Base-by-base conservation (phyloP, 2,113 vertebrate species). In the Aleadryas rufinucha region DNA sequence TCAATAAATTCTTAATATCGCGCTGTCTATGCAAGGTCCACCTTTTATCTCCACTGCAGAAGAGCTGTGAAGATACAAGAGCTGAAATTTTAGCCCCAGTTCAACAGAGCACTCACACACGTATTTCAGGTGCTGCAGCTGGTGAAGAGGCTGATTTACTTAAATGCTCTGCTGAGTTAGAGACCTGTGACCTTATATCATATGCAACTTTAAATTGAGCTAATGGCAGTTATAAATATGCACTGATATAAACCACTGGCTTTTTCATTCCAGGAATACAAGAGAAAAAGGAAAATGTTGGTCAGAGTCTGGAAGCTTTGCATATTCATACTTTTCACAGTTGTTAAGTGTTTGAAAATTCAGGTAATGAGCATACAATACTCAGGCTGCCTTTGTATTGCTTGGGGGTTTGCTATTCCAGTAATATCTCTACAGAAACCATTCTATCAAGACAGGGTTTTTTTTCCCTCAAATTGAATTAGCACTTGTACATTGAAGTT, bases 401-500 rank as follows among this genome's bases (percentile, higher is more conserved):
- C 97, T 97, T 95, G 84, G 91, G 97, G 97, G 93, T 95, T 98
- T 98, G 93, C 93, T 90, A 60, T 95, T 97, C 91, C 82, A 68
- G 28, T 93, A 82, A 92, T 96, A 92, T 91, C 89, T 95, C 70
- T 70, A 66, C 91, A 97, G 95, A 98, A 97, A 76, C 87, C 37
- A 24, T 87, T 96, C 90, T 92, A 96, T 88, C 95, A 92, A 96
- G 97, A 92, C 87, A 86, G 54, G 7, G 16, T 1, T 92, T 80
- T 69, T 77, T 77, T 68, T 16, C 50, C 65, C 89, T 93, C 63
- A 96, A 89, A 95, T 92, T 95, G 96, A 97, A 97, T 97, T 96
- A 97, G 94, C 92, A 87, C 97, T 97, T 97, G 97, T 97, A 96
- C 79, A 84, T 57, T 89, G 95, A 97, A 95, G 97, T 98, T 98